A percentile compares a stretch with the other conserved stretches of the same genome.
These are phyloP conservation scores for Coelinius sp. DNA, from an alignment of 2,888 invertebrate genomes.

Conservation along the genomic window DNA sequence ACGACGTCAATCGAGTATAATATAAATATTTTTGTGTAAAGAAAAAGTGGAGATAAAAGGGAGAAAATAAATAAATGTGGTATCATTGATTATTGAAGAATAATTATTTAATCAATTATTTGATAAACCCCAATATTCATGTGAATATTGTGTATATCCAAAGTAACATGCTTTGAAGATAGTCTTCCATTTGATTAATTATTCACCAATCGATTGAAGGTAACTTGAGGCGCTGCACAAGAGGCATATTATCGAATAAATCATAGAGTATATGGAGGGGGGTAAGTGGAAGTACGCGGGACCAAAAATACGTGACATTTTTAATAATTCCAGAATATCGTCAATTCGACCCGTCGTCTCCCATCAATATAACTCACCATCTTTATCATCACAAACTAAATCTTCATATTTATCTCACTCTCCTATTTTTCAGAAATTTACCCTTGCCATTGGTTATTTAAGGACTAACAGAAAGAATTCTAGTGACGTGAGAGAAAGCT, in stretches of 20 bases:
- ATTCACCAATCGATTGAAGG: constrained; percentile 34
- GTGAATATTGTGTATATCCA: constrained; percentile 6
- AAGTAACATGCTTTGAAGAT: constrained; percentile 15
- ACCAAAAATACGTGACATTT: constrained; percentile 35
- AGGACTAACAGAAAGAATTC: background rate
- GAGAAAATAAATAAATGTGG: background rate
- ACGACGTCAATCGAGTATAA: constrained; percentile 35
- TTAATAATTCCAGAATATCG: constrained; percentile 28
- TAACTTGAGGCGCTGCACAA: constrained; percentile 4
- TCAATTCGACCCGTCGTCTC: constrained; percentile 20
- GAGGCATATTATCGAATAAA: constrained; percentile 6
- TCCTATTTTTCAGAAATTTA: background rate
- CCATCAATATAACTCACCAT: background rate
- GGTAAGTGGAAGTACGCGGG: background rate
- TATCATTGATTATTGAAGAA: constrained; percentile 1
- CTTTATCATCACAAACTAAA: background rate
- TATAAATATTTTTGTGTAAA: constrained; percentile 30
- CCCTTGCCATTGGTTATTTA: background rate
- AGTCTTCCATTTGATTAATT: constrained; percentile 29
- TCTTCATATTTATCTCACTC: background rate
- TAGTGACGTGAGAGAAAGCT: background rate
- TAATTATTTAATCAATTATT: background rate
- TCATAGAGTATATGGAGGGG: background rate
- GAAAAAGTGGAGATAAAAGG: constrained; percentile 13
- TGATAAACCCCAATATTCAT: background rate